Evolutionary conservation across 1,140 invertebrate genomes (phyloP), one percentile per base, ranked within the genome.

Genomic region (Brachionus calyciflorus): DNA sequence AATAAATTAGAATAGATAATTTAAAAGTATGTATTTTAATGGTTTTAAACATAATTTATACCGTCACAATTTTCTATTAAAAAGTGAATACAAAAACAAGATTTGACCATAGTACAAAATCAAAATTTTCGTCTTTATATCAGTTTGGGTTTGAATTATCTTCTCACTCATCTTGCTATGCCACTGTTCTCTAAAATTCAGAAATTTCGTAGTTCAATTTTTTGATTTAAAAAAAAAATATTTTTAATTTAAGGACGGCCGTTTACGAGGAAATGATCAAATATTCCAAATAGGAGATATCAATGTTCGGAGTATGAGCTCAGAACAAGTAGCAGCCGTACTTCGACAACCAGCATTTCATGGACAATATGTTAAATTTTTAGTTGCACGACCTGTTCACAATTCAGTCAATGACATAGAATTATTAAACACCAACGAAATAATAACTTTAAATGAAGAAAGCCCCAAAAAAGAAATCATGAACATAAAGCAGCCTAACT

Each of bases 211-310:
- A n/a, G n/a, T n/a, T n/a, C n/a, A n/a, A n/a, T n/a, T n/a, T 9
- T 76, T 21, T 24, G 14, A 24, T 9, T 7, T 4, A 7, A 28
- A 24, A n/a, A 60, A 60, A 33, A 41, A 37, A 5, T 37, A 37
- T 37, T 37, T 37, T 33, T 57, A 12, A n/a, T 57, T 19, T 40
- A 88, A 92, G 87, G 92, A 96, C 86, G 91, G 90, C 5, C 87
- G 93, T 6, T 86, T 97, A 69, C 91, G 92, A 82, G 91, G 92
- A 83, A 93, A 93, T 12, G 94, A 97, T 85, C 93, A 96, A 85
- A 91, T 97, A 63, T 87, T 97, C 63, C 93, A 96, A 86, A 94
- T 96, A 78, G 92, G 93, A 6, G 92, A 93, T 79, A 92, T 96
- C 55, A 93, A 93, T 84, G 88, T 96, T 73, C 89, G 92, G 51